Base-by-base conservation (phyloP, 2,888 invertebrate genomes). In the Andrena hattorfiana region DNA sequence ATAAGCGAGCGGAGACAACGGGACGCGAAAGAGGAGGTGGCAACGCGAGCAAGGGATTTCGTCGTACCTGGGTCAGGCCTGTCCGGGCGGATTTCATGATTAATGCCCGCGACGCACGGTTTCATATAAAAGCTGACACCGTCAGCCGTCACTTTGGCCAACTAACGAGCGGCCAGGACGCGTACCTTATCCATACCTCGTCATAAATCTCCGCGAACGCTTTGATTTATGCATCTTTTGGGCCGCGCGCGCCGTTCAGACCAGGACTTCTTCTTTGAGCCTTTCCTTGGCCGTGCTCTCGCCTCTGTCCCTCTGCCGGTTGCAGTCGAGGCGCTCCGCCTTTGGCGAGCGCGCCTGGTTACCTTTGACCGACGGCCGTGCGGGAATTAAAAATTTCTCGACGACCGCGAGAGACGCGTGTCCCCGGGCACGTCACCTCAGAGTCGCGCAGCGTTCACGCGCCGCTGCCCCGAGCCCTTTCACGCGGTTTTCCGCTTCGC, bases 101-200 rank as follows among this genome's bases (percentile, higher is more conserved):
- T 87, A 88, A 88, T 87, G 87, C 78, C 75, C 51, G 80, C 68
- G 85, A 84, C 84, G 84, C 78, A 81, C 77, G 82, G 84, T 88
- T 88, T 87, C 82, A 87, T 89, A 88, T 84, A 85, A 88, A 88
- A 88, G 82, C 87, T 71, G 81, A 83, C 87, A 78, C 81, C 81
- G 75, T 7, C 69, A 62, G 71, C 88, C 87, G 85, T 88, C 79
- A 77, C 77, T 88, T 85, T 88, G 77, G 79, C 87, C 89, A 79
- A 81, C 85, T 87, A 88, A 88, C 88, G 89, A 88, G 87, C 83
- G 73, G 76, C 77, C 69, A 70, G 69, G 78, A 81, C 82, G 81
- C 78, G 79, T 79, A 89, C 76, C 85, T 89, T 85, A 85, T 88
- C 89, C 87, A 84, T 84, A 84, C 85, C 79, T 84, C 81, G 74